Conservation (phyloP, 30 jellyfish, hydroid and myxozoan genomes). For the Chironex yamaguchii region DNA sequence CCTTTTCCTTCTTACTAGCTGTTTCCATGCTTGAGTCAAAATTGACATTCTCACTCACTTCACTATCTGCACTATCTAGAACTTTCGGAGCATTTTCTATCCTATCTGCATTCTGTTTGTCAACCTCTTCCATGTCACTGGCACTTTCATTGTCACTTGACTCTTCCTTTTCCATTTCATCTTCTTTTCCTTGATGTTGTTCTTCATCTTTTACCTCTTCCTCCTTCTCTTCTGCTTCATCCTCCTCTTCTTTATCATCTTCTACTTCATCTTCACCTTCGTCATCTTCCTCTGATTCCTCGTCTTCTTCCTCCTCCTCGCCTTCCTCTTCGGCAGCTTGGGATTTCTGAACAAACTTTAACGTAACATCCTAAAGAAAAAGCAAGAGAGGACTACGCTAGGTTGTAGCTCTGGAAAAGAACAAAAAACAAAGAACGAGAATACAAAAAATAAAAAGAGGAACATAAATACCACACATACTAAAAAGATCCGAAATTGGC, state of each 20-base stretch:
- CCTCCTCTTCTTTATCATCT: constrained; percentile 65
- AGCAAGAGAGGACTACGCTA: too few relatives aligned
- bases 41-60: too few relatives aligned
- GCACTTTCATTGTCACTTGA: too few relatives aligned
- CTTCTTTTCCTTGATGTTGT: too few relatives aligned
- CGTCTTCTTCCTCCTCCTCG: constrained; percentile 40
- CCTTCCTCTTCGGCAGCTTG: constrained; percentile 2
- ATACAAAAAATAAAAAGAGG: neutral
- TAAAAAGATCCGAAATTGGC: neutral
- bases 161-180: too few relatives aligned
- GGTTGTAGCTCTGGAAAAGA: too few relatives aligned
- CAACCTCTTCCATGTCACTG: too few relatives aligned
- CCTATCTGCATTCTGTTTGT: neutral
- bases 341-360: constrained; percentile 61
- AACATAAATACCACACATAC: neutral
- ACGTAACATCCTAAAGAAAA: constrained; percentile 71
- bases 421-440: too few relatives aligned
- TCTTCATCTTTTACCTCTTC: constrained; percentile 20
- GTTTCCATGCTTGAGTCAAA: too few relatives aligned
- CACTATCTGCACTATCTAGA: too few relatives aligned
- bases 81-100: too few relatives aligned
- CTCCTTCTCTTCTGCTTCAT: constrained; percentile 60
- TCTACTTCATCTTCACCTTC: constrained; percentile 55
- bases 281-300: constrained; percentile 40
- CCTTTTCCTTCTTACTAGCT: too few relatives aligned